Percentiles rank a stretch among this genome's conserved stretches.
Evolutionary conservation across 2,888 invertebrate species (phyloP).

Genomic region (Sericinus montela): DNA sequence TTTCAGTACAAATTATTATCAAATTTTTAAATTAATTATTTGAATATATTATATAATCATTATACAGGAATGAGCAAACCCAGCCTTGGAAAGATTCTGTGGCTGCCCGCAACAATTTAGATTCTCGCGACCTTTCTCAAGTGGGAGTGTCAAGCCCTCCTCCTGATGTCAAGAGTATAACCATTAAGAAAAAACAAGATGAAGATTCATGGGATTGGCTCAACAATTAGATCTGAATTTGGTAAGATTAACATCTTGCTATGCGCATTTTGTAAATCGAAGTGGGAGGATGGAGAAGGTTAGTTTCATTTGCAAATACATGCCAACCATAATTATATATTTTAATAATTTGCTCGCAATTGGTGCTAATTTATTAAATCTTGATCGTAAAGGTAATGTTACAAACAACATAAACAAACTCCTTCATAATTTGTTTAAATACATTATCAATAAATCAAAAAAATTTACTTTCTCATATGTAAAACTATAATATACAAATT

Average conservation of each 20-base stretch:
- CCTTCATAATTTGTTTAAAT: neutral
- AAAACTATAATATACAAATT: no score
- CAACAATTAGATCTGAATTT: conserved; percentile 35
- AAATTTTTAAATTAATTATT: no score
- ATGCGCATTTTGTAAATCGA: neutral
- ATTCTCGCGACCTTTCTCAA: conserved; percentile 56
- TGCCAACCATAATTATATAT: neutral
- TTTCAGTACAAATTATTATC: no score
- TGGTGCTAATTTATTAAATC: neutral
- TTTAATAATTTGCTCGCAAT: neutral
- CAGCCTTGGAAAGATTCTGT: conserved; percentile 63
- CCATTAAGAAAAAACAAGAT: conserved; percentile 44
- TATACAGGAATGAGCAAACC: conserved; percentile 56
- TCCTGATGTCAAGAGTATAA: conserved; percentile 52
- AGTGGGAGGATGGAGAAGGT: neutral
- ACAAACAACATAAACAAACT: neutral
- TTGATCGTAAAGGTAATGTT: neutral
- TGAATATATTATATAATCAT: no score
- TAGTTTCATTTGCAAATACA: neutral
- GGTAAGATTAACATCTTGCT: neutral
- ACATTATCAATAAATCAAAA: neutral
- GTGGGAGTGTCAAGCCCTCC: conserved; percentile 62
- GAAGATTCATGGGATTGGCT: conserved; percentile 72
- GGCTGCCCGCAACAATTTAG: conserved; percentile 56
- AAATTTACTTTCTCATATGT: neutral